Evolutionary conservation across 2,888 invertebrate genomes (phyloP), one percentile per base, ranked within the genome.

Genomic region (Argynnis bischoffii): DNA sequence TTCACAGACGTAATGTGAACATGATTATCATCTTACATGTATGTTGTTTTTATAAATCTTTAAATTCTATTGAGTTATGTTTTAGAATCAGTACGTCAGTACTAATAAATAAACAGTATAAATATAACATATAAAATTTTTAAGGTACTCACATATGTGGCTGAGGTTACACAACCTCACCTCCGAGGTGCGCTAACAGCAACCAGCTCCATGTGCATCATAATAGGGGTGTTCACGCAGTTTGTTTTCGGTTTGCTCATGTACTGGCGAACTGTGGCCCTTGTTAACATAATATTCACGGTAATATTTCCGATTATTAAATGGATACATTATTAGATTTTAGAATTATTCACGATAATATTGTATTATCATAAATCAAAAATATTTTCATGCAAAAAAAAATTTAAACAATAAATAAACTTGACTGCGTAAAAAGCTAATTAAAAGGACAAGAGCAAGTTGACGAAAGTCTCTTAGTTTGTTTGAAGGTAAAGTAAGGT

Each of bases 131-230:
- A 55, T 55, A 16, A 18, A 55, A 3, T 47, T 66, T 56, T 81
- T 41, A 78, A 96, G 95, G 95, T 96, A 46, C 86, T 97, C 76
- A 97, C 97, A 0, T 97, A 97, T 82, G 96, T 97, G 15, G 96
- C 97, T 6, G 97, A 97, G 89, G 95, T 97, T 61, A 96, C 96
- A 0, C 95, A 97, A 81, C 97, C 97, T 0, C 95, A 96, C 78
- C 93, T 97, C 50, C 94, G 97, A 46, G 97, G 97, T 1, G 93
- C 95, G 75, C 88, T 96, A 3, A 93, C 96, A 0, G 96, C 97
- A 6, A 95, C 96, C 18, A 96, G 96, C 70, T 95, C 96, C 0
- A 94, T 96, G 86, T 94, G 96, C 74, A 95, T 97, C 74, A 96
- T 96, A 70, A 86, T 95, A 1, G 97, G 97, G 0, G 94, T 96